These are phyloP conservation scores for Drosophila ficusphila DNA, from an alignment of 1,140 invertebrate genomes.

Conservation along the genomic window DNA sequence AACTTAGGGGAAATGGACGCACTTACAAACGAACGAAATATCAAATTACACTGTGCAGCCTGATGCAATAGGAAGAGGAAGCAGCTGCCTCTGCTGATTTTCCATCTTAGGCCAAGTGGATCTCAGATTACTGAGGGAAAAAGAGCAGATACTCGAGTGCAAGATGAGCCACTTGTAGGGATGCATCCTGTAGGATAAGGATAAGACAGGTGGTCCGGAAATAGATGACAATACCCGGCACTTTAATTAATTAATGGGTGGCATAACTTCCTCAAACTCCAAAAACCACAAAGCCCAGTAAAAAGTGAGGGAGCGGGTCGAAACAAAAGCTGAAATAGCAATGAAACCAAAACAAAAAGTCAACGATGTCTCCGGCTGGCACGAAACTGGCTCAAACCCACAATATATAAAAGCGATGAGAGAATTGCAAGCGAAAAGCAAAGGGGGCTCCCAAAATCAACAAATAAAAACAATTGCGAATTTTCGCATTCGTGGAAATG, in stretches of 20 bases:
- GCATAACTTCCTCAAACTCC: constrained; percentile 30
- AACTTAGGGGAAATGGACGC: constrained; percentile 40
- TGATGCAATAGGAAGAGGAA: constrained; percentile 36
- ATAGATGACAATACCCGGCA: constrained; percentile 6
- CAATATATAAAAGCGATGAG: constrained; percentile 29
- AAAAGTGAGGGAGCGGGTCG: neutral
- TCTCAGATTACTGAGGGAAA: constrained; percentile 23
- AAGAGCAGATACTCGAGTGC: constrained; percentile 11
- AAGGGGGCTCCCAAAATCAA: constrained; percentile 12
- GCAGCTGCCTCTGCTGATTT: constrained; percentile 44
- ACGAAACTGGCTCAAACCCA: constrained; percentile 52
- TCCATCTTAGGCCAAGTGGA: constrained; percentile 30
- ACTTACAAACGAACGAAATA: constrained; percentile 33
- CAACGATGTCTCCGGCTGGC: constrained; percentile 67
- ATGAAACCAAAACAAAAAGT: constrained; percentile 52
- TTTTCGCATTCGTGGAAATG: constrained; percentile 66
- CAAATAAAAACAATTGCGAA: constrained; percentile 59
- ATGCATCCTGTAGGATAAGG: constrained; percentile 10
- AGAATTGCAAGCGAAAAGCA: constrained; percentile 19
- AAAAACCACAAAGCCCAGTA: constrained; percentile 23
- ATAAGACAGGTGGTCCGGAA: constrained; percentile 46
- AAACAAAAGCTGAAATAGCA: constrained; percentile 19
- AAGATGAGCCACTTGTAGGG: constrained; percentile 31
- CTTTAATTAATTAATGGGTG: constrained; percentile 14
- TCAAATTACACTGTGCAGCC: constrained; percentile 51